Base-by-base conservation (phyloP, 2,888 invertebrate species). In the Erebia palarica region DNA sequence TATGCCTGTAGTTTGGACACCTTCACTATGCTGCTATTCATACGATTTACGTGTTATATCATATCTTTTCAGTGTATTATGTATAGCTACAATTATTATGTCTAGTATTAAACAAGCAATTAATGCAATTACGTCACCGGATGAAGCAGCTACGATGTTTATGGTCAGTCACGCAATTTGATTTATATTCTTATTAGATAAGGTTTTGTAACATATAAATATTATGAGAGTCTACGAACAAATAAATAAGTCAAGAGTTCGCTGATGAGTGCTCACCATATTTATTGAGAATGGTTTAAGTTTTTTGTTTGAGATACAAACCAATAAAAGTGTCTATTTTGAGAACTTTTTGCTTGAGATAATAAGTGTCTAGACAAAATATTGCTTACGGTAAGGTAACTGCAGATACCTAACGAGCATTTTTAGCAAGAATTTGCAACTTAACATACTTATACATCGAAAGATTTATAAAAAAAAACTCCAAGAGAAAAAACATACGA, bases 161-260 rank as follows among this genome's bases (percentile, higher is more conserved):
- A 63, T 63, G 63, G 47, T 47, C 47, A 49, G 63, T 49, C 47
- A 63, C 49, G 63, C 63, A 49, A 47, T 63, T 63, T 63, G 47
- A 21, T 63, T 63, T 27, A 63, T 58, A 27, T 58, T 14, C 21
- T 47, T 47, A 18, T 49, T 21, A 49, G 47, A 21, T 42, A 16
- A 55, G 16, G 42, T 42, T 60, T 42, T 16, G 44, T 42, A 42
- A 11, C 60, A 60, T 42, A 36, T 36, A n/a, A n/a, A n/a, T n/a
- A 27, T 27, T 27, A 27, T 27, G 27, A 36, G 36, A 36, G 36
- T 36, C 36, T 7, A 36, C 7, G 36, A 36, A 7, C 36, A 36
- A 36, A 36, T 36, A 36, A 36, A 36, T 36, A 36, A 36, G 7
- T 36, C 36, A 36, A 36, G 36, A 36, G 36, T 36, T 36, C 36